Percentiles rank a stretch among this genome's conserved stretches.
Conservation (phyloP, 2,888 invertebrate species). For the Sycophila texana region DNA sequence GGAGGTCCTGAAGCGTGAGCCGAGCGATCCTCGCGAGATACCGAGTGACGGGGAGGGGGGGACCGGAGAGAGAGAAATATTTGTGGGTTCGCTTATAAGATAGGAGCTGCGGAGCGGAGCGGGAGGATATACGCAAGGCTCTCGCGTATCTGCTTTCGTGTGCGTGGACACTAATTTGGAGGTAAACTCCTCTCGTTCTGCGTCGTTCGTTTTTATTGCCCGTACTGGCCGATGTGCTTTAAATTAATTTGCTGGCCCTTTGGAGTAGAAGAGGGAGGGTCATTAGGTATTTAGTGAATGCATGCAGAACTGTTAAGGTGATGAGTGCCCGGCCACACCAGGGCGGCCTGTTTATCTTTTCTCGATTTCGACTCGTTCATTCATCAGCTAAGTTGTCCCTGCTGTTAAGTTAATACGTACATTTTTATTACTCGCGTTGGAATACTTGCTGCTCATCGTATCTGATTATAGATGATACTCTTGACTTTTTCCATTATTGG, state of each 20-base stretch:
- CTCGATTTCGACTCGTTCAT: neutral
- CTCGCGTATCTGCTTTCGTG: neutral
- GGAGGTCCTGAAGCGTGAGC: neutral
- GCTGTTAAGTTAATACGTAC: constrained; percentile 18
- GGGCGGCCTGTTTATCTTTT: constrained; percentile 34
- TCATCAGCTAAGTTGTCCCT: neutral
- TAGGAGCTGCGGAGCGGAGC: neutral
- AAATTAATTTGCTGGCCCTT: constrained; percentile 46
- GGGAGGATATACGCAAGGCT: neutral
- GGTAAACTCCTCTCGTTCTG: constrained; percentile 19
- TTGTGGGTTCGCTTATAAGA: constrained; percentile 32
- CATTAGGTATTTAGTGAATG: constrained; percentile 44
- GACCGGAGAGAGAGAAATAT: constrained; percentile 29
- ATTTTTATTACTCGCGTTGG: too few relatives aligned
- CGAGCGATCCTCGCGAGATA: constrained; percentile 28
- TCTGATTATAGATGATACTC: too few relatives aligned
- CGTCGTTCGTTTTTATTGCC: constrained; percentile 33
- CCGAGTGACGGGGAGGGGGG: neutral
- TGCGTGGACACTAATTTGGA: constrained; percentile 45
- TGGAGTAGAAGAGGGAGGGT: constrained; percentile 8
- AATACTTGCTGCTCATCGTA: too few relatives aligned
- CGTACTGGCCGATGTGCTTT: constrained; percentile 33
- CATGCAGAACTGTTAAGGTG: constrained; percentile 42
- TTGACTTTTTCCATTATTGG: too few relatives aligned
- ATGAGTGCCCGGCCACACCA: constrained; percentile 8